phyloP scores from a whole-genome alignment of 2,113 vertebrate species.

The Mesitornis unicolor region DNA sequence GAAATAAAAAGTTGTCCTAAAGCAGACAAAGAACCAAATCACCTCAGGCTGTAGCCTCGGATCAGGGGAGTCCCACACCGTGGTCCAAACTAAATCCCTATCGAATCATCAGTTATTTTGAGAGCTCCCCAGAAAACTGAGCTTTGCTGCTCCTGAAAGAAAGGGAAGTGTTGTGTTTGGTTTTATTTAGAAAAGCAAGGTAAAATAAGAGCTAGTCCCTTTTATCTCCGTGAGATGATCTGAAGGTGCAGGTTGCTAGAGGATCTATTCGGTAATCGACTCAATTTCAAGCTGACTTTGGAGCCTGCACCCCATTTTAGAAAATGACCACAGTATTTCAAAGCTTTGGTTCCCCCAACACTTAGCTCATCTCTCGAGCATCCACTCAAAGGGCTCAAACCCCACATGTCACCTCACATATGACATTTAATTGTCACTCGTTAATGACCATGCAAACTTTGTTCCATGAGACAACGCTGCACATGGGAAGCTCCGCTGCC shows the following conservation, averaged over 20 bases:
- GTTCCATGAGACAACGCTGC: rapidly evolving
- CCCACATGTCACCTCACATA: rapidly evolving
- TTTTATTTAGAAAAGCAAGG: not conserved
- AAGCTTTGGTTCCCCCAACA: not conserved
- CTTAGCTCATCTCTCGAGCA: not conserved
- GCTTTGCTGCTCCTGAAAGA: not conserved
- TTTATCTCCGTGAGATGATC: not conserved
- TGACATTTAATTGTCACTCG: not conserved
- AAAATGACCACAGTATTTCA: not conserved
- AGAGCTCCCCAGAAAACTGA: not conserved
- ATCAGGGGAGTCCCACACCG: rapidly evolving
- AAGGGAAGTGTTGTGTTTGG: not conserved
- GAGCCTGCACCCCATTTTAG: not conserved
- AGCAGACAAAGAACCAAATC: not conserved
- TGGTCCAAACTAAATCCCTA: not conserved
- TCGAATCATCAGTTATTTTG: not conserved
- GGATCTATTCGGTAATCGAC: not conserved
- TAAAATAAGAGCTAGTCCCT: not conserved
- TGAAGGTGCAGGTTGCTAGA: not conserved
- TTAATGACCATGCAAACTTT: not conserved
- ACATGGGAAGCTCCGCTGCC: rapidly evolving
- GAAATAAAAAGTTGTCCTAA: not conserved
- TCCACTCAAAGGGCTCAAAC: not conserved
- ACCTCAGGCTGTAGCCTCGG: rapidly evolving
- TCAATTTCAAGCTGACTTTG: rapidly evolving